A percentile compares a stretch with the other conserved stretches of the same genome.
phyloP scores from a whole-genome alignment of 2,113 vertebrate genomes.

The Petromus typicus region DNA sequence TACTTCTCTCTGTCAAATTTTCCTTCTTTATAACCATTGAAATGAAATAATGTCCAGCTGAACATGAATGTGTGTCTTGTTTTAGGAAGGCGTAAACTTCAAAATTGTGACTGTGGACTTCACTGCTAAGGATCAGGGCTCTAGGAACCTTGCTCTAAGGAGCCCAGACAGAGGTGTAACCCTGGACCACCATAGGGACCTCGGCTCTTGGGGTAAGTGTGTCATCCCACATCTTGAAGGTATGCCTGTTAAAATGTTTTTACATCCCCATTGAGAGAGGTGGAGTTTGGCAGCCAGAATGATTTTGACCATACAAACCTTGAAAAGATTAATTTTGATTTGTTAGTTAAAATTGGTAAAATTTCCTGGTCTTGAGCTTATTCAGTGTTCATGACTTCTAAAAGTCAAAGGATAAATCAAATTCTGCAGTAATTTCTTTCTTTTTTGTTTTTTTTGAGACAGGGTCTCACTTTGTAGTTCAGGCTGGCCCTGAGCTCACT shows the following conservation, averaged over 20 bases:
- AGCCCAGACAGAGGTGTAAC: conserved; percentile 36
- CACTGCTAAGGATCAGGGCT: conserved; percentile 55
- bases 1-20: background rate
- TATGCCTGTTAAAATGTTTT: background rate
- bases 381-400: background rate
- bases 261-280: background rate
- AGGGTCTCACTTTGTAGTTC: too few relatives aligned
- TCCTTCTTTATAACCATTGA: background rate
- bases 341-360: background rate
- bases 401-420: background rate
- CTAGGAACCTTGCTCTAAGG: conserved; percentile 28
- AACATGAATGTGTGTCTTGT: conserved; percentile 62
- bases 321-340: conserved; percentile 37
- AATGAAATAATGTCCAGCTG: background rate
- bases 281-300: background rate
- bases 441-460: too few relatives aligned
- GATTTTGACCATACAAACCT: background rate
- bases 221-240: background rate
- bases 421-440: conserved; percentile 46
- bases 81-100: conserved; percentile 70
- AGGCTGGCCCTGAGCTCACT: too few relatives aligned
- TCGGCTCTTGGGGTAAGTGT: conserved; percentile 70
- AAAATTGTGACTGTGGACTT: conserved; percentile 72
- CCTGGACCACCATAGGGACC: conserved; percentile 52
- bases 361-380: background rate